These are phyloP conservation scores for Chloropsis hardwickii DNA, from an alignment of 2,113 vertebrate genomes.

Conservation along the genomic window DNA sequence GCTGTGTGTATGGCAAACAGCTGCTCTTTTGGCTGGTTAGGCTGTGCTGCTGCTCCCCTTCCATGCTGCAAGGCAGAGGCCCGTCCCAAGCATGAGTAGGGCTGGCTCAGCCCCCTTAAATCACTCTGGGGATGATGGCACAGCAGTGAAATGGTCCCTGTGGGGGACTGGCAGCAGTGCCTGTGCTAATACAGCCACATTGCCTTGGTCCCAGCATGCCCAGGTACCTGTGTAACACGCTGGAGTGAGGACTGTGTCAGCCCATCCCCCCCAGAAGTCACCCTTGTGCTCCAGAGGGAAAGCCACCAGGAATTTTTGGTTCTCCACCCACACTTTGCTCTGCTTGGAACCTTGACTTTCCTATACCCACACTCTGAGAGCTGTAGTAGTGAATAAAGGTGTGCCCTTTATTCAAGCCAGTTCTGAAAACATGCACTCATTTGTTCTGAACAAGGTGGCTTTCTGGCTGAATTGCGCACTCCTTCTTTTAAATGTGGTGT, in stretches of 20 bases:
- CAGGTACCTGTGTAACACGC: too few species aligned
- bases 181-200: fast-evolving
- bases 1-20: neutral
- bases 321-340: neutral
- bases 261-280: neutral
- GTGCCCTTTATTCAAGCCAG: neutral
- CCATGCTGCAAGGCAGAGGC: neutral
- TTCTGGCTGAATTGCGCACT: fast-evolving
- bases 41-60: neutral
- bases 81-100: fast-evolving
- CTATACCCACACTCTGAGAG: fast-evolving
- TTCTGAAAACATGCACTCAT: fast-evolving
- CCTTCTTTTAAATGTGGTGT: fast-evolving
- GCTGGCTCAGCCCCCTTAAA: neutral
- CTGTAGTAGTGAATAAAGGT: neutral
- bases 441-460: neutral
- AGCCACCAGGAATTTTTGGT: neutral
- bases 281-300: neutral
- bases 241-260: neutral
- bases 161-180: neutral
- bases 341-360: neutral
- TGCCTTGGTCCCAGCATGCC: neutral
- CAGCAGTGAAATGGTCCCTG: neutral
- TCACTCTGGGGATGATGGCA: neutral
- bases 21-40: neutral